A percentile compares a stretch with the other conserved stretches of the same genome.
Conservation (phyloP, 2,113 vertebrate genomes). For the Trachemys scripta region DNA sequence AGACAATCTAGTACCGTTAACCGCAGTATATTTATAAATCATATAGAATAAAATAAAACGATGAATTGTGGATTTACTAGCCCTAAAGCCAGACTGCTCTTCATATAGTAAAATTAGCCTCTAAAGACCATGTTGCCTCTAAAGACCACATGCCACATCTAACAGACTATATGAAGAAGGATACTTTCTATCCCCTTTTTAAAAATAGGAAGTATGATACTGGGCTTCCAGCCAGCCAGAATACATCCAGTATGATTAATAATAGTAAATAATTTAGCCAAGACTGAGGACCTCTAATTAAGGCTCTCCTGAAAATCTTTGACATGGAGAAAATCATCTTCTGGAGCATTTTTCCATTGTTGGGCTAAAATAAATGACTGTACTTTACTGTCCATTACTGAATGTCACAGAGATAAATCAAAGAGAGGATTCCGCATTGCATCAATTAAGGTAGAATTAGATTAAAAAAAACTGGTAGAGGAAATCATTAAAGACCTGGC, state of each 20-base stretch:
- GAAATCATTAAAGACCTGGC: too few relatives aligned
- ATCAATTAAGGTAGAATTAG: background rate
- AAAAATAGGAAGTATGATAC: background rate
- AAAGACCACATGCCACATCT: too few relatives aligned
- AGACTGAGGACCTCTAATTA: background rate
- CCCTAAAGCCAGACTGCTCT: background rate
- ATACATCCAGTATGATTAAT: background rate
- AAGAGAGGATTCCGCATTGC: background rate
- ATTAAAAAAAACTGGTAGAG: background rate
- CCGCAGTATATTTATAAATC: background rate
- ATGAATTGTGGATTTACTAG: background rate
- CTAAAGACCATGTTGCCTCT: background rate
- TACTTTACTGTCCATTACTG: background rate
- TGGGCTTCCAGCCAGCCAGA: background rate
- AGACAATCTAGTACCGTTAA: background rate
- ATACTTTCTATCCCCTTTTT: background rate
- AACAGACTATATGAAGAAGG: background rate
- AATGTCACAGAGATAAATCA: background rate
- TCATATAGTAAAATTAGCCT: background rate
- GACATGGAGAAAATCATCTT: background rate
- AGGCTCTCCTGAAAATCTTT: background rate
- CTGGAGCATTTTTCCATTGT: background rate
- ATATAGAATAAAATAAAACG: background rate
- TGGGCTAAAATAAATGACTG: background rate
- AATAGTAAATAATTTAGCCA: background rate